Conservation (phyloP, 64 coral and sea anemone species). For the Pocillopora damicornis region DNA sequence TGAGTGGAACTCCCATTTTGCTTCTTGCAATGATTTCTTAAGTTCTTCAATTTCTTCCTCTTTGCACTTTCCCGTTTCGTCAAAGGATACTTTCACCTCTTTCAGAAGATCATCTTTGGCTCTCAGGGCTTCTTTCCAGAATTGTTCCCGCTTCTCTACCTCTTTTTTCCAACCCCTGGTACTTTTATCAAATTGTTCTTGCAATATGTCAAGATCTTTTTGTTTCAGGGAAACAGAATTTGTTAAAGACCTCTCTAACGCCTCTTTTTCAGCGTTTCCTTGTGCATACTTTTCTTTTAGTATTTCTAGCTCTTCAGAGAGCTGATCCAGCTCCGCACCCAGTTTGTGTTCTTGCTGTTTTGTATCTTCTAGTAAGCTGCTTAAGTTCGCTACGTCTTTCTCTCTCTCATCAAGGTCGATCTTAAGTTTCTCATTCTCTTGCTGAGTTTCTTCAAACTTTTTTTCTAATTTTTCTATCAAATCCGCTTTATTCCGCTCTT, state of each 20-base stretch:
- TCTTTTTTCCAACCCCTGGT: neutral
- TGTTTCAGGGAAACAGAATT: slow-evolving; percentile 17
- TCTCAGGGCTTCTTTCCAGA: slow-evolving; percentile 19
- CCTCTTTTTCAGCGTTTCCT: slow-evolving; percentile 33
- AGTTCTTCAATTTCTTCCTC: slow-evolving; percentile 26
- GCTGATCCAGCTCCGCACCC: slow-evolving; percentile 6
- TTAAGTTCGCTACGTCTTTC: slow-evolving; percentile 25
- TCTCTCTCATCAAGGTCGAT: slow-evolving; percentile 12
- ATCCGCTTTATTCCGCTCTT: neutral
- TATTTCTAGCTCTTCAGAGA: slow-evolving; percentile 15
- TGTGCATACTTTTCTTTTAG: neutral
- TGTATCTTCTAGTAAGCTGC: slow-evolving; percentile 11
- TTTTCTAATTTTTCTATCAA: neutral
- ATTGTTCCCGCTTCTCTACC: slow-evolving; percentile 8
- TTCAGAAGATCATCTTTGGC: slow-evolving; percentile 26
- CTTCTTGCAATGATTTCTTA: neutral
- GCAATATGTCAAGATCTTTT: slow-evolving; percentile 19
- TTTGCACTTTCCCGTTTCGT: slow-evolving; percentile 34
- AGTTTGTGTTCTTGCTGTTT: neutral
- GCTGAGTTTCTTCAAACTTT: neutral
- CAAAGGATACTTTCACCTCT: slow-evolving; percentile 17
- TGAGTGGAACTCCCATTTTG: neutral
- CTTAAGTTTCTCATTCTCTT: slow-evolving; percentile 22
- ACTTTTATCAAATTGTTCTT: slow-evolving; percentile 19
- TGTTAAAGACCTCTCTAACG: slow-evolving; percentile 11